Base-by-base conservation (phyloP, 2,797 vertebrate species). In the Macropodus opercularis region DNA sequence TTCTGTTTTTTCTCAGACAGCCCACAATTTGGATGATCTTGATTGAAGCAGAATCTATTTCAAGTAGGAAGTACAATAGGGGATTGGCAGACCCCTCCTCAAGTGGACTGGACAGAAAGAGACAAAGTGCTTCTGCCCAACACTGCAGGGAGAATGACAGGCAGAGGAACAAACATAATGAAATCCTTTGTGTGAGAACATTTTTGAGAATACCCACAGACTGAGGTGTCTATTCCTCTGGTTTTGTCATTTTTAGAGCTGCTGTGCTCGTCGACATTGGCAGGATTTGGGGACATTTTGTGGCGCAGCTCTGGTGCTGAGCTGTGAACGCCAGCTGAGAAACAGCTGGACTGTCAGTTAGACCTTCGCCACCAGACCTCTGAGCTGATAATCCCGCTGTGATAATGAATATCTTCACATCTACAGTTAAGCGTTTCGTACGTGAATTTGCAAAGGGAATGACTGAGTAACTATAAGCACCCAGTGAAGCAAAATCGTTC, bases 371-470 rank as follows among this genome's bases (percentile, higher is more conserved):
- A 69, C 44, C 46, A 26, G 64, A 64, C 77, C 34, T 78, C 67
- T 56, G 73, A 83, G 77, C 43, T 63, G 63, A 83, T 77, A 61
- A 78, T 77, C 77, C 73, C 71, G 82, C 77, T 81, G 81, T 39
- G 78, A 79, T 74, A 54, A 80, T 63, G 52, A 77, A 78, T 58
- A 72, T 66, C 60, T 51, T 26, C 54, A 43, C 69, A 46, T 66
- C 64, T 29, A 23, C 57, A 77, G 39, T 36, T 52, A 54, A 75
- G 68, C 29, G 38, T 26, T 17, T 52, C 29, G 18, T 35, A 46
- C 9, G 1, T 51, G 51, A 49, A 63, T 75, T 48, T 83, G 38
- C 36, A 21, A 41, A 52, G 51, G 39, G 73, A 63, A 63, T 46
- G 34, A 44, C 55, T 72, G 66, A 70, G 63, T 48, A 19, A 34